These are phyloP conservation scores for Fistularia tabacaria DNA, from an alignment of 2,797 vertebrate genomes.

Conservation along the genomic window DNA sequence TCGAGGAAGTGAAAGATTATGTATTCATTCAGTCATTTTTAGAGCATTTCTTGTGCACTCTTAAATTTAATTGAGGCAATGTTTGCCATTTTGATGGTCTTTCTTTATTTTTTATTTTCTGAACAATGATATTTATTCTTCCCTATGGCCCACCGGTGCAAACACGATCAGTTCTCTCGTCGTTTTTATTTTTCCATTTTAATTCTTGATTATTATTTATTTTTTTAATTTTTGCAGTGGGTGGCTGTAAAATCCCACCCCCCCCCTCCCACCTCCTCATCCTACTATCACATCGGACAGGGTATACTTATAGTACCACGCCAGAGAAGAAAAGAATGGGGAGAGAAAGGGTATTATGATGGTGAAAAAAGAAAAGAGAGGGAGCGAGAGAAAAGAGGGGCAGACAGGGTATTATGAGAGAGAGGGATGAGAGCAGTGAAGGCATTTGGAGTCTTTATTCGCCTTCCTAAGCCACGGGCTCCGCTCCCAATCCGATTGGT, in stretches of 20 bases:
- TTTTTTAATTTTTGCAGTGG: not conserved
- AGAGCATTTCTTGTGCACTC: no score
- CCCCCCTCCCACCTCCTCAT: conserved; percentile 35
- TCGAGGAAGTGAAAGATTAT: no score
- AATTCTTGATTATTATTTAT: not conserved
- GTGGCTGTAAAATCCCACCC: not conserved
- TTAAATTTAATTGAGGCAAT: no score
- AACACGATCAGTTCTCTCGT: no score
- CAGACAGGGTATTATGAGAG: conserved; percentile 75
- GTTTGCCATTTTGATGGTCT: no score
- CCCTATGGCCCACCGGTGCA: no score
- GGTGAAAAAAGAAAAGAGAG: conserved; percentile 63
- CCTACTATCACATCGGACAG: conserved; percentile 70
- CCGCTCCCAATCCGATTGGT: conserved; percentile 81
- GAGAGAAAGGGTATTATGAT: conserved; percentile 74
- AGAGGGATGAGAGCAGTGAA: conserved; percentile 75
- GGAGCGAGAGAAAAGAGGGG: conserved; percentile 69
- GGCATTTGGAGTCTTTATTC: conserved; percentile 78
- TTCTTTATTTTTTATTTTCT: no score
- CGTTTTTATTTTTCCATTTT: no score
- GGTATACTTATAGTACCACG: conserved; percentile 67
- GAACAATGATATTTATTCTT: no score
- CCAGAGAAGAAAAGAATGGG: conserved; percentile 61
- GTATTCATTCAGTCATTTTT: no score
- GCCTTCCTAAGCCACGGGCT: conserved; percentile 72